Percentiles rank a stretch among this genome's conserved stretches.
These are phyloP conservation scores for Pachycephala philippinensis DNA, from an alignment of 2,113 vertebrate species.

Conservation along the genomic window DNA sequence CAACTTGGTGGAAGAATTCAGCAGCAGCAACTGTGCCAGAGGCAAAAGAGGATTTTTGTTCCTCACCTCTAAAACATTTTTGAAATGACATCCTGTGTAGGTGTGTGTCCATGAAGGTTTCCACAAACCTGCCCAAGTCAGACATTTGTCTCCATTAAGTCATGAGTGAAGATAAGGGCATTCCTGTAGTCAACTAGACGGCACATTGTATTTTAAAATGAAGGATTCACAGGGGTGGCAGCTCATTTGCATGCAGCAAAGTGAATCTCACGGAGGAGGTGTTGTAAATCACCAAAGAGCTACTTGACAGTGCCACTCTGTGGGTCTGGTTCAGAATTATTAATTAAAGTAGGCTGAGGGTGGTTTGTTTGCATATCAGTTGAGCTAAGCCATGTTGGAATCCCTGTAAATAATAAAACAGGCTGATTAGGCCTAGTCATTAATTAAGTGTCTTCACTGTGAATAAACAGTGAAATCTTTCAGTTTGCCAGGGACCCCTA, in stretches of 20 bases:
- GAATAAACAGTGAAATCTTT: conserved; percentile 72
- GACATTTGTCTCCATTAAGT: conserved; percentile 69
- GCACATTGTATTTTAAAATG: conserved; percentile 35
- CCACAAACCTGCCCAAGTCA: conserved; percentile 19
- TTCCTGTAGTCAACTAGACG: conserved; percentile 28
- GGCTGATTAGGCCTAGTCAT: conserved; percentile 74
- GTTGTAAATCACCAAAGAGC: conserved; percentile 70
- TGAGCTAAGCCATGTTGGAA: conserved; percentile 68
- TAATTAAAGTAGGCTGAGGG: conserved; percentile 70
- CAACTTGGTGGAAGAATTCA: not conserved
- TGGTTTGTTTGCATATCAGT: conserved; percentile 73
- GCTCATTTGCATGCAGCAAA: conserved; percentile 72
- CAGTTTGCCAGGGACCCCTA: conserved; percentile 38
- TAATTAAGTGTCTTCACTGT: conserved; percentile 79
- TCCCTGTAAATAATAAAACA: conserved; percentile 77
- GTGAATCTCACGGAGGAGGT: conserved; percentile 31
- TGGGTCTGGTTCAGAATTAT: conserved; percentile 71
- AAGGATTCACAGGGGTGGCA: conserved; percentile 51
- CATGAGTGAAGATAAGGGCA: conserved; percentile 61
- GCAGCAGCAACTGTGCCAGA: not conserved
- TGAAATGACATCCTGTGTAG: not conserved
- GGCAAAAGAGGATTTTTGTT: not conserved
- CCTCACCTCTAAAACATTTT: not conserved
- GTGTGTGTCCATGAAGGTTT: not conserved
- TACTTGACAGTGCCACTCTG: conserved; percentile 57